A percentile compares a stretch with the other conserved stretches of the same genome.
Conservation (phyloP, 2,113 vertebrate species). For the Melanostigma gelatinosum region DNA sequence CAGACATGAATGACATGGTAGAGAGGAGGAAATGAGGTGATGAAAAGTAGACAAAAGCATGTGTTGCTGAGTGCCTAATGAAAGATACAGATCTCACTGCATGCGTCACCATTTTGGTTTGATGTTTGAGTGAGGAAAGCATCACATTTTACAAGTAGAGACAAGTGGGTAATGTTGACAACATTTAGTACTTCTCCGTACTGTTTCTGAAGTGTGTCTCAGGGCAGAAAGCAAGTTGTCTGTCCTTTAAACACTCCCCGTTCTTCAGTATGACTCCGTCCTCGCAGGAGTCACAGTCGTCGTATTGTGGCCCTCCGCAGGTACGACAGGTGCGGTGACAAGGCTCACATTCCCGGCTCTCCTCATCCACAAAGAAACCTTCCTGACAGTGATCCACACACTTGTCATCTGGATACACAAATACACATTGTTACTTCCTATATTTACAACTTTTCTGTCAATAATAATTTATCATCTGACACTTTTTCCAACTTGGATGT, state of each 20-base stretch:
- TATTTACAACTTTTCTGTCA: not conserved
- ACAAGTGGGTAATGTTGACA: not conserved
- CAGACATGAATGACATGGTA: not conserved
- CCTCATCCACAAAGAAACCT: slow-evolving; percentile 85
- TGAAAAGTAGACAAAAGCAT: not conserved
- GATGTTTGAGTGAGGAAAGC: not conserved
- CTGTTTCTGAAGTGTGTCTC: slow-evolving; percentile 78
- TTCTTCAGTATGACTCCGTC: slow-evolving; percentile 53
- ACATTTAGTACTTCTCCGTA: slow-evolving; percentile 65
- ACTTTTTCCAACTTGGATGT: not conserved
- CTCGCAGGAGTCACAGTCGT: slow-evolving; percentile 86
- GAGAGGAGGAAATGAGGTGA: not conserved
- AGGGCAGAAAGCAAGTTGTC: slow-evolving; percentile 21
- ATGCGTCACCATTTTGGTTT: not conserved
- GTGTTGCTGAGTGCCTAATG: not conserved
- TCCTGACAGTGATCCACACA: slow-evolving; percentile 83
- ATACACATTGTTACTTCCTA: not conserved
- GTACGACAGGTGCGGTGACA: slow-evolving; percentile 86
- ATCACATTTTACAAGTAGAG: not conserved
- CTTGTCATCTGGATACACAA: slow-evolving; percentile 61
- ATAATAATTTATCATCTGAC: not conserved
- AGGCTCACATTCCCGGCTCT: slow-evolving; percentile 83
- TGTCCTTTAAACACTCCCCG: slow-evolving; percentile 79
- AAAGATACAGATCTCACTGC: not conserved
- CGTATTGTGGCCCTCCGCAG: slow-evolving; percentile 81